Conservation (phyloP, 2,113 vertebrate genomes). For the Cephalopholis sonnerati region DNA sequence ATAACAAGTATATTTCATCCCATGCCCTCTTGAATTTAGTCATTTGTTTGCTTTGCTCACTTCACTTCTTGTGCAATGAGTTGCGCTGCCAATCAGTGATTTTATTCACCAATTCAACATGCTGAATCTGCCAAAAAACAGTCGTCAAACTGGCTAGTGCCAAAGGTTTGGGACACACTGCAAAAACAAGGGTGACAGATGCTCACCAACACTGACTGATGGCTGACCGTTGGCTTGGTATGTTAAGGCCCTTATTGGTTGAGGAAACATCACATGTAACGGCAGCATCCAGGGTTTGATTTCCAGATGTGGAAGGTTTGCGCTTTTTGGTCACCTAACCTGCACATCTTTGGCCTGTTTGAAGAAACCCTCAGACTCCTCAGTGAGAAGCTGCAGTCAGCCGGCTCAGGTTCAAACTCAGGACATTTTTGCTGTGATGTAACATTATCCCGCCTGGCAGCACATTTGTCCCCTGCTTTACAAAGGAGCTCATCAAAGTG, state of each 20-base stretch:
- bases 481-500: conserved; percentile 32
- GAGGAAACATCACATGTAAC: not conserved
- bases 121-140: too few species aligned
- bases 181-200: too few species aligned
- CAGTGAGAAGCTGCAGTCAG: not conserved
- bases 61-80: too few species aligned
- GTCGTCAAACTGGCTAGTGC: too few species aligned
- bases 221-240: too few species aligned
- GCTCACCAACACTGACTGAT: too few species aligned
- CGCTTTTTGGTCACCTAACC: not conserved
- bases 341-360: not conserved
- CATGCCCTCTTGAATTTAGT: too few species aligned
- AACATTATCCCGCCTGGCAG: not conserved
- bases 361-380: not conserved
- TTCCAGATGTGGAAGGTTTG: not conserved
- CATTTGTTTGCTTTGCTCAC: too few species aligned
- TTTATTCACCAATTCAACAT: too few species aligned
- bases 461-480: not conserved
- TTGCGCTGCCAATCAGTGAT: too few species aligned
- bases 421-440: not conserved
- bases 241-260: not conserved
- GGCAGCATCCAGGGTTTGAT: not conserved
- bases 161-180: too few species aligned
- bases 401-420: not conserved
- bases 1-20: too few species aligned